phyloP scores from a whole-genome alignment of 2,888 invertebrate genomes.

The Aspidiotus destructor region DNA sequence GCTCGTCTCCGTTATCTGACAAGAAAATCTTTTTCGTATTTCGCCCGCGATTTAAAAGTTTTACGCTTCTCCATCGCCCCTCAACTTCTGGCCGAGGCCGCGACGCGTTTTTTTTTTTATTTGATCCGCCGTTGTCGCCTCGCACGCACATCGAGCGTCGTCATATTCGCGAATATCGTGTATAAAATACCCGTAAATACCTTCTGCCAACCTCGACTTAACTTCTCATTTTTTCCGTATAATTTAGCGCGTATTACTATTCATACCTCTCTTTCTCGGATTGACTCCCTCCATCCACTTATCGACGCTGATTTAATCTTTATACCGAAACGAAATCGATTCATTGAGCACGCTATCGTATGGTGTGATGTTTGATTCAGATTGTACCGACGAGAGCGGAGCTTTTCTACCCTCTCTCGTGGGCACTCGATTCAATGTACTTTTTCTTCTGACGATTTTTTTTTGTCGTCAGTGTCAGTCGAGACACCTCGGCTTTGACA shows the following conservation, averaged over 20 bases:
- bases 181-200: constrained; percentile 21
- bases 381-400: too few species aligned
- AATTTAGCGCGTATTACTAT: constrained; percentile 22
- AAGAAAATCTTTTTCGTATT: constrained; percentile 24
- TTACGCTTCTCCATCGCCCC: too few species aligned
- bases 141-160: not conserved
- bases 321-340: constrained; percentile 26
- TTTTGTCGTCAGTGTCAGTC: too few species aligned
- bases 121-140: too few species aligned
- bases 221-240: constrained; percentile 24
- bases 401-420: too few species aligned
- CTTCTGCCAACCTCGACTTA: constrained; percentile 23
- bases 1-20: constrained; percentile 14
- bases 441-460: too few species aligned
- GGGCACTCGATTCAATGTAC: too few species aligned
- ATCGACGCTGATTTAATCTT: constrained; percentile 23
- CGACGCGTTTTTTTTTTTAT: too few species aligned
- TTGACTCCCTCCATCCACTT: constrained; percentile 10
- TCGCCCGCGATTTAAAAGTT: not conserved
- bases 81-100: too few species aligned
- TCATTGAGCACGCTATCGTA: constrained; percentile 21
- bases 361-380: too few species aligned
- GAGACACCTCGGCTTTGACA: too few species aligned
- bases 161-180: constrained; percentile 18
- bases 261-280: constrained; percentile 32